Conservation (phyloP, 2,113 vertebrate species). For the Irena cyanogastra region DNA sequence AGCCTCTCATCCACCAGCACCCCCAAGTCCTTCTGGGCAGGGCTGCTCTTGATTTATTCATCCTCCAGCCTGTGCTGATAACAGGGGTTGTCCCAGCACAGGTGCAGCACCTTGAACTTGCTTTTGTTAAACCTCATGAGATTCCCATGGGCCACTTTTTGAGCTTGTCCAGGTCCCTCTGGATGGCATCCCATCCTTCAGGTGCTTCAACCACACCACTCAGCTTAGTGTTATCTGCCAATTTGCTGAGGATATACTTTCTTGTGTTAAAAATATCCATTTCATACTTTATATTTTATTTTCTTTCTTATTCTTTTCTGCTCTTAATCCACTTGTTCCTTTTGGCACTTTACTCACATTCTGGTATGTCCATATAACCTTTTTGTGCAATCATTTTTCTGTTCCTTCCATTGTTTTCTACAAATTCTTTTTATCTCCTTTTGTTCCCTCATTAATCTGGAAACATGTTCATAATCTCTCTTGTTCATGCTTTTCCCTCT, state of each 20-base stretch:
- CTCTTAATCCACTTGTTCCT: not conserved
- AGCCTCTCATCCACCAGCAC: not conserved
- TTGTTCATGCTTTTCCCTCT: not conserved
- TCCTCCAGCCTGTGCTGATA: fast-evolving
- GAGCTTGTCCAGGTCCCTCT: not conserved
- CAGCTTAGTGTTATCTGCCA: not conserved
- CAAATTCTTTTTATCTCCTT: not conserved
- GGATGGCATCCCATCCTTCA: not conserved
- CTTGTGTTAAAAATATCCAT: not conserved
- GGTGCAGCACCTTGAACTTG: not conserved
- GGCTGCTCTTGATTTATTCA: not conserved
- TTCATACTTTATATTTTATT: not conserved
- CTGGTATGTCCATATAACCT: not conserved
- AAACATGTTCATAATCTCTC: not conserved
- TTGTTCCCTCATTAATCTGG: not conserved
- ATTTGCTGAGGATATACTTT: not conserved
- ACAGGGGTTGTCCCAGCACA: fast-evolving
- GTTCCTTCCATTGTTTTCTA: not conserved
- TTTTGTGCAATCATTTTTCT: not conserved
- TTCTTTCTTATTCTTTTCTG: not conserved
- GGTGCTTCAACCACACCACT: not conserved
- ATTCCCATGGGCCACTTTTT: not conserved
- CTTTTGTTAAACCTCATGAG: not conserved
- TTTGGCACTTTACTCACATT: not conserved
- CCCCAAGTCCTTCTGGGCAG: fast-evolving